phyloP scores from a whole-genome alignment of 2,888 invertebrate species.

The Globia sparganii region DNA sequence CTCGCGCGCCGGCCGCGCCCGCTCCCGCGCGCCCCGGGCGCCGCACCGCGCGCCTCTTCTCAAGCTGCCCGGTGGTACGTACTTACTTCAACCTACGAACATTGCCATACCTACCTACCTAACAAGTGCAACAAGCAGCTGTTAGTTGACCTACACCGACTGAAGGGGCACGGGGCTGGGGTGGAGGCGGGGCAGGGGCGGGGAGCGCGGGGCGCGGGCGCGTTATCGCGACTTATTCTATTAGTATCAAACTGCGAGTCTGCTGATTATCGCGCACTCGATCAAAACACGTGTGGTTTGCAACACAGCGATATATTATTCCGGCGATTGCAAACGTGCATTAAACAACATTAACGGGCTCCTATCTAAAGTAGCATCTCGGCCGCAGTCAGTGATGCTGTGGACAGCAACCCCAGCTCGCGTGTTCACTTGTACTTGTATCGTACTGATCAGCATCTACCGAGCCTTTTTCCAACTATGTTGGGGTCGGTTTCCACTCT shows the following conservation, averaged over 20 bases:
- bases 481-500: too few species aligned
- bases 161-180: neutral
- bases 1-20: constrained; percentile 5
- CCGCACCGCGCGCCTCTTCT: neutral
- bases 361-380: constrained; percentile 53
- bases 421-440: neutral
- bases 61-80: neutral
- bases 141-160: neutral
- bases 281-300: constrained; percentile 61
- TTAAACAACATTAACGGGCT: constrained; percentile 31
- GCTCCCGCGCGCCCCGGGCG: neutral
- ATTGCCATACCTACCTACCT: neutral
- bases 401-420: constrained; percentile 8
- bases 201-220: neutral
- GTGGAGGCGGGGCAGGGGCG: too few species aligned
- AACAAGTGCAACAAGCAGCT: neutral
- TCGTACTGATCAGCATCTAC: neutral
- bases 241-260: constrained; percentile 59
- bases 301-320: constrained; percentile 1
- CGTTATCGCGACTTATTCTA: constrained; percentile 65
- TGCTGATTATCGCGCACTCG: constrained; percentile 45
- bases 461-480: too few species aligned
- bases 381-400: neutral
- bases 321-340: constrained; percentile 15
- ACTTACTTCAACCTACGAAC: neutral